A percentile compares a stretch with the other conserved stretches of the same genome.
These are phyloP conservation scores for Catocala sponsa DNA, from an alignment of 2,888 invertebrate species.

Conservation along the genomic window DNA sequence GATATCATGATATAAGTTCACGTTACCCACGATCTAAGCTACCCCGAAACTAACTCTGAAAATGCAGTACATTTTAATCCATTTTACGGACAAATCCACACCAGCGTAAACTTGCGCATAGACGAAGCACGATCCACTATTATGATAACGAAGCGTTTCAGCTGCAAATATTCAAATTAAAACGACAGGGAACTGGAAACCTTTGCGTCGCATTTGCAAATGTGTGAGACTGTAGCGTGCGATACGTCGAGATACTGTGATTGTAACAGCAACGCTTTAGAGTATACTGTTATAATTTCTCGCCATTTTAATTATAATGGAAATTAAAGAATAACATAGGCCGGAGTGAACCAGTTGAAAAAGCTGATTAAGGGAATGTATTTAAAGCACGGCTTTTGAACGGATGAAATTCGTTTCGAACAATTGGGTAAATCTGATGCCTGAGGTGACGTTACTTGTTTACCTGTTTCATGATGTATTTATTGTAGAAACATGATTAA, in stretches of 20 bases:
- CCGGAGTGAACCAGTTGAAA: slow-evolving; percentile 6
- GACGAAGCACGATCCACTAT: slow-evolving; percentile 55
- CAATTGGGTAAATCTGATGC: neutral
- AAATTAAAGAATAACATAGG: slow-evolving; percentile 14
- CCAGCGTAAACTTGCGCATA: slow-evolving; percentile 15
- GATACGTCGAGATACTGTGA: slow-evolving; percentile 17
- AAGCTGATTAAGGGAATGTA: slow-evolving; percentile 12
- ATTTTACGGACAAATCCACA: slow-evolving; percentile 8
- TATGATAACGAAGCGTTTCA: slow-evolving; percentile 68
- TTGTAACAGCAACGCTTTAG: slow-evolving; percentile 22
- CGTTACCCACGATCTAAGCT: too few species aligned
- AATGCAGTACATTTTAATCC: slow-evolving; percentile 2
- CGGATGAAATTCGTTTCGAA: neutral
- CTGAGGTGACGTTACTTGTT: too few species aligned
- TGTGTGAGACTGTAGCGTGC: slow-evolving; percentile 34
- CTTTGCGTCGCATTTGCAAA: slow-evolving; percentile 66
- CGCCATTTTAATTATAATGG: slow-evolving; percentile 10
- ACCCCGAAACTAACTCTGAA: neutral
- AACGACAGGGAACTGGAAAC: slow-evolving; percentile 61
- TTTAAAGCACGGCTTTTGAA: slow-evolving; percentile 4
- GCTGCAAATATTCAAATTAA: slow-evolving; percentile 75
- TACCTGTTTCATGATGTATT: too few species aligned
- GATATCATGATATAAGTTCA: too few species aligned
- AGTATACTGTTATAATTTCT: slow-evolving; percentile 10
- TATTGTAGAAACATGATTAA: too few species aligned